Conservation (phyloP, 2,113 vertebrate genomes). For the Mesitornis unicolor region DNA sequence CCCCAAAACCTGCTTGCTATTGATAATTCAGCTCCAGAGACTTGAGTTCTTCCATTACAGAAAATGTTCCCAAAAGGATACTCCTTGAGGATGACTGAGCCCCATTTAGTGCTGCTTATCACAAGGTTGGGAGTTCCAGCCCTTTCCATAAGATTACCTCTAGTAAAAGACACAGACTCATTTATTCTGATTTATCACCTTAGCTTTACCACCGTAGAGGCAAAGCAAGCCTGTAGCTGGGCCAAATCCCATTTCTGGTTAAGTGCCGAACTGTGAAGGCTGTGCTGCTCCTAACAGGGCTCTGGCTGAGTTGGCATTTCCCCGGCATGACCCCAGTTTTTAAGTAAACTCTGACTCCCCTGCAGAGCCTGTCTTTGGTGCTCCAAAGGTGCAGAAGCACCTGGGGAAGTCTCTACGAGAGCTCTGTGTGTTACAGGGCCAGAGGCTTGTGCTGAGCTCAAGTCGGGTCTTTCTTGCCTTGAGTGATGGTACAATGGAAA, state of each 20-base stretch:
- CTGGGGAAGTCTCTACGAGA: accelerated
- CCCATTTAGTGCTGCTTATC: too few species aligned
- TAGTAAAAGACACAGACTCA: not conserved
- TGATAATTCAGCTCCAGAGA: not conserved
- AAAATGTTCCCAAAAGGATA: not conserved
- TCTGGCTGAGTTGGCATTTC: too few species aligned
- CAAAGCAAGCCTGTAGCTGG: not conserved
- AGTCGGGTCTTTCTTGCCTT: not conserved
- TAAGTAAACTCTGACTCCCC: not conserved
- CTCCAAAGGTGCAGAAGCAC: not conserved
- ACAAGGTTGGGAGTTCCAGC: not conserved
- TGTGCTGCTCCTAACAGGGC: not conserved
- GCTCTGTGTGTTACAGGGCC: not conserved
- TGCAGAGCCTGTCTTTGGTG: not conserved
- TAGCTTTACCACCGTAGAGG: too few species aligned
- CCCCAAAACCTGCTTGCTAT: not conserved
- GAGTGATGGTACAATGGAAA: not conserved
- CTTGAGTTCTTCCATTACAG: not conserved
- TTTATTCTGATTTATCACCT: too few species aligned
- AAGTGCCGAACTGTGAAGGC: not conserved
- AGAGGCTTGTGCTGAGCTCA: too few species aligned
- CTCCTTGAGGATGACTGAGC: accelerated
- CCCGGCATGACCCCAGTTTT: not conserved
- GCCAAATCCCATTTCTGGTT: not conserved
- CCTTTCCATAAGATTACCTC: accelerated